Evolutionary conservation across 2,797 vertebrate species (phyloP).

Genomic region (Dendrocincla fuliginosa): DNA sequence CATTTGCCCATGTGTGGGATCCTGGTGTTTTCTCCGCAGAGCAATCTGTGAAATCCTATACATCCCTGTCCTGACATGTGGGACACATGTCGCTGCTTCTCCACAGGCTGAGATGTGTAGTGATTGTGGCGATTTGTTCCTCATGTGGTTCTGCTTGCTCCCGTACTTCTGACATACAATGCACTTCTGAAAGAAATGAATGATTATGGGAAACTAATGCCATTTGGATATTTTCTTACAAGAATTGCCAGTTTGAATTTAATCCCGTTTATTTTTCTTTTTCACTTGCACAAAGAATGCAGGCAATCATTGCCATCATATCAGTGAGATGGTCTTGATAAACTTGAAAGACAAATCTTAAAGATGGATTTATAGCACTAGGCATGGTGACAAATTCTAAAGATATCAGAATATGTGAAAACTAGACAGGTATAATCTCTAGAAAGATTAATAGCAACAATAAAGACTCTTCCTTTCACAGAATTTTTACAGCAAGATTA

Average conservation of each 20-base stretch:
- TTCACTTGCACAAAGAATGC: conserved; percentile 47
- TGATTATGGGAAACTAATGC: background rate
- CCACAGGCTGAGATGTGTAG: background rate
- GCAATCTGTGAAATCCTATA: background rate
- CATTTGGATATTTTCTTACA: background rate
- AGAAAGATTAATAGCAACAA: background rate
- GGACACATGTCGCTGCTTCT: background rate
- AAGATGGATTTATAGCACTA: background rate
- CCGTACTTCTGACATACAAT: background rate
- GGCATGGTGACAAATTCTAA: conserved; percentile 7
- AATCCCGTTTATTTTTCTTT: background rate
- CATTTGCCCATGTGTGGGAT: background rate
- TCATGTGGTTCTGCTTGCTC: background rate
- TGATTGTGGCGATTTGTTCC: background rate
- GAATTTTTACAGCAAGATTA: background rate
- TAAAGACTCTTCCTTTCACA: background rate
- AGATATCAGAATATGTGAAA: background rate
- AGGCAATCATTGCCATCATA: background rate
- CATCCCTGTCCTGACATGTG: background rate
- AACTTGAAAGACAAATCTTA: background rate
- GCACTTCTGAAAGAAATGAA: background rate
- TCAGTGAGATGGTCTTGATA: background rate
- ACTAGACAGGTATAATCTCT: background rate
- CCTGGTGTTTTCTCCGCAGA: background rate
- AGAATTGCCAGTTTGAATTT: background rate